phyloP scores from a whole-genome alignment of 2,797 vertebrate genomes.

The Poecilia picta region DNA sequence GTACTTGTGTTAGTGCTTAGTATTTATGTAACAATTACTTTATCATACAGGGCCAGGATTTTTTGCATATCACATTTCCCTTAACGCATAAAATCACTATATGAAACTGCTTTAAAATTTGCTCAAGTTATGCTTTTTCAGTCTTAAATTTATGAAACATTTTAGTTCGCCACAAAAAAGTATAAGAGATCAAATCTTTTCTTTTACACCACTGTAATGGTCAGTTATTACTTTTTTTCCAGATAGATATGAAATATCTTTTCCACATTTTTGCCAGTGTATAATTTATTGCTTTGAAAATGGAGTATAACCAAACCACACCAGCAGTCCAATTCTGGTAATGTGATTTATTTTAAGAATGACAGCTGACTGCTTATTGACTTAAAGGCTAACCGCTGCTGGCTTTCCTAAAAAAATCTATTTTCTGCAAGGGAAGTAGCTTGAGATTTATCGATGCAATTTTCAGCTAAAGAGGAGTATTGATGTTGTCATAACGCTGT shows the following conservation, averaged over 20 bases:
- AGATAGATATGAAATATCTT: not conserved
- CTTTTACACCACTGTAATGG: not conserved
- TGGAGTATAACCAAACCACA: not conserved
- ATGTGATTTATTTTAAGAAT: conserved; percentile 14
- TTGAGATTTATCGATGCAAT: conserved; percentile 46
- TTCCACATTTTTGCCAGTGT: not conserved
- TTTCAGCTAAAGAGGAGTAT: conserved; percentile 35
- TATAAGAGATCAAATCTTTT: not conserved
- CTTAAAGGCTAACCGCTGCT: conserved; percentile 11
- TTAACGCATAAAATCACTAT: not conserved
- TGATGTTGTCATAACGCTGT: conserved; percentile 17
- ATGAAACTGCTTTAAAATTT: not conserved
- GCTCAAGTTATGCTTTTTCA: not conserved
- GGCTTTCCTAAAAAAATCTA: conserved; percentile 33
- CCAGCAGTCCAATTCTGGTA: not conserved
- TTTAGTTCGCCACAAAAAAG: not conserved
- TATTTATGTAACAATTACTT: not conserved
- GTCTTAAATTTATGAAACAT: not conserved
- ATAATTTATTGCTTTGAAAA: not conserved
- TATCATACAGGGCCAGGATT: not conserved
- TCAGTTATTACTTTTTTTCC: not conserved
- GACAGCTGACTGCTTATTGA: conserved; percentile 20
- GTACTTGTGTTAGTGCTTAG: not conserved
- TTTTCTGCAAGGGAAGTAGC: conserved; percentile 28
- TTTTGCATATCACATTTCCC: not conserved